These are phyloP conservation scores for Pocota personata DNA, from an alignment of 2,888 invertebrate genomes.

Conservation along the genomic window DNA sequence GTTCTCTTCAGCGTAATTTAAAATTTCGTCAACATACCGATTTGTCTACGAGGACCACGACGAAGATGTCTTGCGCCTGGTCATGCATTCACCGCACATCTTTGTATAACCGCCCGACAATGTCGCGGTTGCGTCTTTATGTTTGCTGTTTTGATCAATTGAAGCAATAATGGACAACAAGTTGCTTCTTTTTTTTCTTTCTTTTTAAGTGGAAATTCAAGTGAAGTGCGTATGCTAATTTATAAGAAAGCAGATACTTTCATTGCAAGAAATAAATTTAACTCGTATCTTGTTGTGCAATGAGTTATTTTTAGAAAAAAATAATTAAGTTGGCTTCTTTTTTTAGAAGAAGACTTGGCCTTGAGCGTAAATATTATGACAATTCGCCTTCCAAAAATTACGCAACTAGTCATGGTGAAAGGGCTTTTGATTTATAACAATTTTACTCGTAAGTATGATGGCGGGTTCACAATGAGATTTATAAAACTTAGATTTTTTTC, in stretches of 20 bases:
- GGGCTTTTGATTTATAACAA: no score
- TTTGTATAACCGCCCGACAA: not conserved
- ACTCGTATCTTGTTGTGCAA: not conserved
- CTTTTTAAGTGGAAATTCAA: not conserved
- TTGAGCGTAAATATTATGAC: no score
- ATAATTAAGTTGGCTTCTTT: not conserved
- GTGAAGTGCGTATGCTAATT: constrained; percentile 22
- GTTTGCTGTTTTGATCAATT: constrained; percentile 23
- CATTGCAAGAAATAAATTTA: not conserved
- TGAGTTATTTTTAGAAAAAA: not conserved
- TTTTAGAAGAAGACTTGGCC: not conserved
- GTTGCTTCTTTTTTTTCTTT: not conserved
- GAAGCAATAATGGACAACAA: constrained; percentile 14
- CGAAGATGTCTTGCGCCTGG: constrained; percentile 22
- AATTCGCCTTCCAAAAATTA: no score
- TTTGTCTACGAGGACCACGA: constrained; percentile 43
- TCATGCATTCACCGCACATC: constrained; percentile 51
- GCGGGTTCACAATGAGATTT: no score
- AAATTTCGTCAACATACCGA: constrained; percentile 46
- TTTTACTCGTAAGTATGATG: no score
- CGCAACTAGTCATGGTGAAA: no score
- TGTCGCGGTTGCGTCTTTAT: not conserved
- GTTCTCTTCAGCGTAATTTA: constrained; percentile 9
- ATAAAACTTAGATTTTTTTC: no score
- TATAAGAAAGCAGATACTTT: not conserved